Evolutionary conservation across 2,113 vertebrate species (phyloP).

Genomic region (Sapajus apella): DNA sequence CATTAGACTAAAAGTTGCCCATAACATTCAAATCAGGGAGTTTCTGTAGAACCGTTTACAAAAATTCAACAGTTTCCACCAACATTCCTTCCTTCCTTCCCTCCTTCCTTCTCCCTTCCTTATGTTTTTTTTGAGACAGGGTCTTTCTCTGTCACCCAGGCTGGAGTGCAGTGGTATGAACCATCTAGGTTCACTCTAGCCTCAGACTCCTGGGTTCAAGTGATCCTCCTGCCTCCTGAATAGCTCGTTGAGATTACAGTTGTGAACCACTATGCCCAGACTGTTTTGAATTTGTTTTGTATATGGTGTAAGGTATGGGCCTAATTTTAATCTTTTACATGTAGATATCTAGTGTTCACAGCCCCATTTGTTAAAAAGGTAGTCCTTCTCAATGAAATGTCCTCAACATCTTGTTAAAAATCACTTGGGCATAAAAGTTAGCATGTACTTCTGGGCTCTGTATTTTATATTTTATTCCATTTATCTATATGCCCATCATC

Average conservation of each 20-base stretch:
- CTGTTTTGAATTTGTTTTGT: not conserved
- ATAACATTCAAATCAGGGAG: not conserved
- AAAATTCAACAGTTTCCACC: not conserved
- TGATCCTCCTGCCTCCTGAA: too few species aligned
- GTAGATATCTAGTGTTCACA: not conserved
- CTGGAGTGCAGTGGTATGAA: too few species aligned
- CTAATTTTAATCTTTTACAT: not conserved
- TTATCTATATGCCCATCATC: not conserved
- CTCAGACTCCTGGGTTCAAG: too few species aligned
- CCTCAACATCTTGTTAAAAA: not conserved
- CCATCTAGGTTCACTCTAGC: too few species aligned
- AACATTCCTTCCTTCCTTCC: not conserved
- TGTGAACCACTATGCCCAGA: too few species aligned
- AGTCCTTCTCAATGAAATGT: not conserved
- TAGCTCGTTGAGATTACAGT: too few species aligned
- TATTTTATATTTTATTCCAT: not conserved
- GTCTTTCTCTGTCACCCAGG: too few species aligned
- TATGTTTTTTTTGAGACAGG: too few species aligned
- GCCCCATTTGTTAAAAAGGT: not conserved
- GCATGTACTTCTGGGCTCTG: not conserved
- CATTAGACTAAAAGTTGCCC: not conserved
- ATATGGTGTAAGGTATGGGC: not conserved
- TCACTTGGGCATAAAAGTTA: not conserved
- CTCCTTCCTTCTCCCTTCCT: too few species aligned
- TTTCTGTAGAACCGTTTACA: not conserved